Evolutionary conservation across 2,797 vertebrate genomes (phyloP), one percentile per base, ranked within the genome.

Genomic region (Buphagus erythrorhynchus): DNA sequence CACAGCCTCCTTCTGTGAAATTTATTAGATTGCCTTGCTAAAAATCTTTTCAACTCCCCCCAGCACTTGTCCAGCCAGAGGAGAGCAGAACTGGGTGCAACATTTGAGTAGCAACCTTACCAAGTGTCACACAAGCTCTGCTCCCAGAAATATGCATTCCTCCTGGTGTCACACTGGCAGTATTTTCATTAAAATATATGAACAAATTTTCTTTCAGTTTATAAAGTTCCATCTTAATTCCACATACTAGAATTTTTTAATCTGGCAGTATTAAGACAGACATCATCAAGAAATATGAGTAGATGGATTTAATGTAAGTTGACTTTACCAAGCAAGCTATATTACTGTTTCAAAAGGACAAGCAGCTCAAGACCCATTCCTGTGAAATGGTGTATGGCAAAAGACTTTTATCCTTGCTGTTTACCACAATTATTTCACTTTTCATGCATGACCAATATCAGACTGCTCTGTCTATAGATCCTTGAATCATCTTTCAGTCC

Each of bases 401-500:
- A 91, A 83, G 22, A 13, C 55, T 89, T 89, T 18, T 73, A 46
- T 73, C 71, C 25, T 8, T 14, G 19, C 35, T 80, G 49, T 80
- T 89, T 77, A 9, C 48, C 33, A 21, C 68, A 88, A 61, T 25
- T 8, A 1, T 31, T 59, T 24, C 35, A 4, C 36, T 90, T 54
- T 83, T 91, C 86, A 80, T 90, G 57, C 66, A 3, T 13, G 38
- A 49, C 36, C 2, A 1, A 25, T 74, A 68, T 54, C 88, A 75
- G 51, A 29, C 62, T 71, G 25, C 43, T 31, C 43, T 2, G 11
- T 38, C 86, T 76, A 20, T 29, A 88, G 43, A 33, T 58, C 21
- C 33, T 69, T 68, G 73, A 90, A 75, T 55, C 69, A 81, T 84
- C 87, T 86, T 88, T 84, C 54, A 80, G 66, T 35, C 26, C n/a